These are phyloP conservation scores for Sebastes itinus DNA, from an alignment of 2,797 vertebrate genomes.

Conservation along the genomic window DNA sequence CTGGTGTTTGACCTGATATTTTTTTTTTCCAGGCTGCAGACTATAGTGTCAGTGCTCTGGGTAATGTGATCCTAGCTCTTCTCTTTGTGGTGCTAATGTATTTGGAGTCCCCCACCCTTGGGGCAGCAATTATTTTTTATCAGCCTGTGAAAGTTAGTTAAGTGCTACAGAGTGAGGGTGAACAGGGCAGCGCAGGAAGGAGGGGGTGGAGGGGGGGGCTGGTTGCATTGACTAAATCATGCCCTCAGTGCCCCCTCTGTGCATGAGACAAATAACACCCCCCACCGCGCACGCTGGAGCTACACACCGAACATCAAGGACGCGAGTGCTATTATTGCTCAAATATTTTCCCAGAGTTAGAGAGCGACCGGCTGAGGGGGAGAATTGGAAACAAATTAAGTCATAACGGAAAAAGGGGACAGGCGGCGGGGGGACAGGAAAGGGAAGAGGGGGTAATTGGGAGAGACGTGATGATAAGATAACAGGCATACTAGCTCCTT, in stretches of 20 bases:
- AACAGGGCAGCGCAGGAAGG: conserved; percentile 3
- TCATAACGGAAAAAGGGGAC: conserved; percentile 44
- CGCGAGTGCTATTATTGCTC: conserved; percentile 17
- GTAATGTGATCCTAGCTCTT: conserved; percentile 62
- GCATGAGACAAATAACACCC: conserved; percentile 1
- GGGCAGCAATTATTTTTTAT: conserved; percentile 77
- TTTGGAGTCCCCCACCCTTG: conserved; percentile 58
- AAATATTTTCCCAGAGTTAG: conserved; percentile 58
- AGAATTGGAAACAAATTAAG: conserved; percentile 55
- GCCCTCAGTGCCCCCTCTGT: conserved; percentile 21
- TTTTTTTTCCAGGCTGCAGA: conserved; percentile 28
- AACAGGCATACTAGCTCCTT: conserved; percentile 48
- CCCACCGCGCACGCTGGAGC: neutral
- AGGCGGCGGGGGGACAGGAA: conserved; percentile 22
- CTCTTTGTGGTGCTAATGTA: conserved; percentile 78
- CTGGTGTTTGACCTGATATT: conserved; percentile 39
- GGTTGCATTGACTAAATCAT: conserved; percentile 29
- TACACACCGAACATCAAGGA: conserved; percentile 37
- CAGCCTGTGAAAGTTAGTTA: conserved; percentile 78
- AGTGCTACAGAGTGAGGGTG: conserved; percentile 58
- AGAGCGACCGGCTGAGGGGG: neutral
- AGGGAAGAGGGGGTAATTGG: conserved; percentile 59
- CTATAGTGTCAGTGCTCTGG: conserved; percentile 45
- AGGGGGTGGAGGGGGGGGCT: neutral
- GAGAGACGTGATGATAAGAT: conserved; percentile 62